Percentiles rank a stretch among this genome's conserved stretches.
These are phyloP conservation scores for Bactericera cockerelli DNA, from an alignment of 1,140 invertebrate species.

Conservation along the genomic window DNA sequence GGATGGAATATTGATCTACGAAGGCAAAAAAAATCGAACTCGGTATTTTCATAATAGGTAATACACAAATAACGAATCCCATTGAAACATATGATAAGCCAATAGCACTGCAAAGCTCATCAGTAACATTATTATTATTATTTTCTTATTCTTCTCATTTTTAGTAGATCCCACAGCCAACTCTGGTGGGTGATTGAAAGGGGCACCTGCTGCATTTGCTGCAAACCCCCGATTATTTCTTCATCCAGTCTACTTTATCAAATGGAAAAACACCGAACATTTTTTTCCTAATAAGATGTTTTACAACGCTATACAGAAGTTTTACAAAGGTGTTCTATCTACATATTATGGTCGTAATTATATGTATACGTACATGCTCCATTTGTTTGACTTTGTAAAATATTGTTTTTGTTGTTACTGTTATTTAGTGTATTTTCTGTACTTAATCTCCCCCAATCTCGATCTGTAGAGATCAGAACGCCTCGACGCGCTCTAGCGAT, in stretches of 20 bases:
- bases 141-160: background rate
- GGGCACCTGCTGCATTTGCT: background rate
- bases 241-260: too few relatives aligned
- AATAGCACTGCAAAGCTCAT: background rate
- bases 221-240: too few relatives aligned
- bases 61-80: background rate
- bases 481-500: too few relatives aligned
- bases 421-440: too few relatives aligned
- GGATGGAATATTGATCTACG: constrained; percentile 23
- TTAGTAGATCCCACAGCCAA: constrained; percentile 23
- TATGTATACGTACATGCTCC: background rate
- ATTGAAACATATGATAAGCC: background rate
- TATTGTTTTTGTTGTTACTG: background rate
- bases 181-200: constrained; percentile 21
- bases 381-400: background rate
- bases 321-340: too few relatives aligned
- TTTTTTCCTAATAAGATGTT: too few relatives aligned
- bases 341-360: constrained; percentile 19
- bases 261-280: too few relatives aligned
- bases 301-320: too few relatives aligned
- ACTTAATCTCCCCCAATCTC: too few relatives aligned
- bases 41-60: too few relatives aligned
- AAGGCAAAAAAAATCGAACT: too few relatives aligned
- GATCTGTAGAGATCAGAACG: too few relatives aligned
- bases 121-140: background rate